Base-by-base conservation (phyloP, 2,888 invertebrate species). In the Pelosia muscerda region DNA sequence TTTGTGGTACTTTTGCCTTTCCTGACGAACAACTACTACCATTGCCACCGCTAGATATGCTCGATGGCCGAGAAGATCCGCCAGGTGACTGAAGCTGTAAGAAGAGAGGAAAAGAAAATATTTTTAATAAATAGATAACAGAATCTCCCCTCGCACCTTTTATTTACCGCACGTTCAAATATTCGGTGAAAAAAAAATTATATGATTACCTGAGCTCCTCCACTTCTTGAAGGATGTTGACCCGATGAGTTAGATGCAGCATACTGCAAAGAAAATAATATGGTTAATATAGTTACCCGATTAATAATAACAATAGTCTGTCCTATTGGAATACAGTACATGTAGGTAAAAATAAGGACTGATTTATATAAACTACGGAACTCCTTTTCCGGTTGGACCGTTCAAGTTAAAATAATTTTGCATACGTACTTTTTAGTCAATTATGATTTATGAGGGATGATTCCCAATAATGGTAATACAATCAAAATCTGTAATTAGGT, bases 1-100 rank as follows among this genome's bases (percentile, higher is more conserved):
- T 97, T 81, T 97, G 97, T 11, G 98, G 97, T 19, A 97, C 97
- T 89, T 97, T 98, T 54, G 96, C 96, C 82, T 96, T 96, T 76
- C 95, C 90, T 26, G 95, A 95, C 10, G 95, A 95, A 83, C 95
- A 95, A 68, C 82, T 90, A 77, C 95, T 94, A 71, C 96, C 95
- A 67, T 95, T 95, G 5, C 96, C 95, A 71, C 95, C 95, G 63
- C 93, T 93, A 9, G 95, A 91, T 19, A 92, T 95, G 81, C 93
- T 92, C 31, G 95, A 91, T 56, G 94, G 94, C 0, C 94, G 89
- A 10, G 94, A 91, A 28, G 90, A 91, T 2, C 88, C 86, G 19
- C 95, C 91, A 0, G 95, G 95, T 1, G 96, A 95, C 69, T 96
- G 96, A 26, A 95, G 88, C 88, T 69, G 49, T 31, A 55, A 57